Evolutionary conservation across 1,140 invertebrate genomes (phyloP), one percentile per base, ranked within the genome.

Genomic region (Littorina saxatilis): DNA sequence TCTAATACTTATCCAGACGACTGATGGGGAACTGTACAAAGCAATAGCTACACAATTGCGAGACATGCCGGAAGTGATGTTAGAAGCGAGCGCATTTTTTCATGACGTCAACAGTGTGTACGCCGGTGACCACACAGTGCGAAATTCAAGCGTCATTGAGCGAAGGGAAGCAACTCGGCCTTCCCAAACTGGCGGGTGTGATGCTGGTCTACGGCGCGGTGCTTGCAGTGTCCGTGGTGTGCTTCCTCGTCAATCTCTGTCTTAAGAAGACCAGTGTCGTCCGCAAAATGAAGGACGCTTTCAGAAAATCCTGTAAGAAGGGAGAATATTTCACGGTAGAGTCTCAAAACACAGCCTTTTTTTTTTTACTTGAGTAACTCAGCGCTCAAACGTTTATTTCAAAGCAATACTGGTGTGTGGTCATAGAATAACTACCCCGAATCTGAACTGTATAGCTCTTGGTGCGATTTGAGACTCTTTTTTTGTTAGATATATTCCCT

Each of bases 111-210:
- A 78, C 76, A 78, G 84, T 47, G 79, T 85, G 29, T 73, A 84
- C 17, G 43, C 80, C 27, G 73, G 13, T 63, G 20, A 74, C 43
- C n/a, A 61, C 17, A 11, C 52, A 79, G 23, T 82, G 79, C 29
- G 61, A 73, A 23, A 85, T 83, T 47, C 78, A 52, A 1, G 75
- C 76, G 7, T 47, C 76, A 1, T 79, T 81, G 9, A 85, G 82
- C 63, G 27, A 80, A 20, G 85, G 82, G 15, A 68, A 77, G 52
- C 61, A 80, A n/a, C 68, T 89, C 35, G 85, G 81, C 32, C 63
- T 89, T 20, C 70, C 82, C 37, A 85, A 85, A 52, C 39, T 88
- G n/a, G 85, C 83, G 0, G 88, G 88, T 17, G 73, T 83, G 2
- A 87, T 87, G 68, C 50, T 88, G 17, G 76, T 88, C 4, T 88